Conservation (phyloP, 2,797 vertebrate species). For the Sandelia bainsii region DNA sequence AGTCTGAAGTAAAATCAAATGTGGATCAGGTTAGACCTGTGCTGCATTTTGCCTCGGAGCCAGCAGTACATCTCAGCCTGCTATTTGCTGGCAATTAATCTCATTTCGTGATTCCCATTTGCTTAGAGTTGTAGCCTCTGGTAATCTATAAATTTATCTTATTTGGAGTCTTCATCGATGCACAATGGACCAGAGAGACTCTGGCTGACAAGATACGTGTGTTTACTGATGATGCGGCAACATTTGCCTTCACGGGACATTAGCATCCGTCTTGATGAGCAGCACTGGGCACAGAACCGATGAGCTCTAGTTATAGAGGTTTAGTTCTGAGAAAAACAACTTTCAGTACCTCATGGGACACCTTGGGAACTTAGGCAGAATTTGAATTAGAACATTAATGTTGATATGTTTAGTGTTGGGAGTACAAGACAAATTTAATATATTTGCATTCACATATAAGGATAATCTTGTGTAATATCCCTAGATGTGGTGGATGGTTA, state of each 20-base stretch:
- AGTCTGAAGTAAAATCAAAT: conserved; percentile 26
- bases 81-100: conserved; percentile 63
- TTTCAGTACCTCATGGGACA: conserved; percentile 22
- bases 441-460: conserved; percentile 19
- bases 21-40: conserved; percentile 35
- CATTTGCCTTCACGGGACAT: conserved; percentile 79
- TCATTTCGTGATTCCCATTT: conserved; percentile 63
- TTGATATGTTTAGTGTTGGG: conserved; percentile 17
- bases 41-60: conserved; percentile 44
- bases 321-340: conserved; percentile 63
- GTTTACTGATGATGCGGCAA: conserved; percentile 78
- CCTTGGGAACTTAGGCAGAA: conserved; percentile 15
- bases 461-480: background rate
- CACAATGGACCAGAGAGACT: conserved; percentile 55
- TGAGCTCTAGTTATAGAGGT: conserved; percentile 63
- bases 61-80: conserved; percentile 48
- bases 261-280: conserved; percentile 72
- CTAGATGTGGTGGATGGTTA: background rate
- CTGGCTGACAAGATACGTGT: conserved; percentile 64
- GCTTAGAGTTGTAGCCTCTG: conserved; percentile 48
- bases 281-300: conserved; percentile 52
- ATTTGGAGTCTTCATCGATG: conserved; percentile 75
- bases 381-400: conserved; percentile 17
- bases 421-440: background rate
- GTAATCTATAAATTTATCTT: conserved; percentile 71